Conservation (phyloP, 2,797 vertebrate species). For the Poeciliopsis infans region DNA sequence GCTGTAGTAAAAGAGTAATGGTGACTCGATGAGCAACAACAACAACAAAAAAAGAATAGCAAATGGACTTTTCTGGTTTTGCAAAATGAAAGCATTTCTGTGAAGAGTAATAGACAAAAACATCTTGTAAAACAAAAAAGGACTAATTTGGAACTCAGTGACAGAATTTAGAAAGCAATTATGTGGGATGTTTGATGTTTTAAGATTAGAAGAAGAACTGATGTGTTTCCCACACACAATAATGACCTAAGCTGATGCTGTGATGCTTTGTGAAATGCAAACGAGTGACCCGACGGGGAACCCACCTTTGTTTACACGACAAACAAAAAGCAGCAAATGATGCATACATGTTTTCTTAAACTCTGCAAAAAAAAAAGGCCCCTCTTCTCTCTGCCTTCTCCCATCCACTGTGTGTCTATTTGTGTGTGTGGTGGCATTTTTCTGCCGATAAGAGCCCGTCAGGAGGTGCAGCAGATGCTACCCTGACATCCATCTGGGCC, state of each 20-base stretch:
- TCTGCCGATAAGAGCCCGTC: constrained; percentile 72
- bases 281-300: constrained; percentile 68
- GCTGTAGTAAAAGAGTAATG: neutral
- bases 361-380: constrained; percentile 66
- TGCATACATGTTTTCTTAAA: constrained; percentile 75
- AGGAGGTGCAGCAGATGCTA: constrained; percentile 82
- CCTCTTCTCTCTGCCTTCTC: constrained; percentile 46
- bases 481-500: constrained; percentile 81
- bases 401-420: constrained; percentile 58
- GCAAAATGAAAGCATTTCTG: neutral
- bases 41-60: neutral
- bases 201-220: constrained; percentile 20
- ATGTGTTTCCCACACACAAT: constrained; percentile 28
- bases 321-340: constrained; percentile 69
- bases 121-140: neutral
- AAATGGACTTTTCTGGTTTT: neutral
- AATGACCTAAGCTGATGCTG: constrained; percentile 39
- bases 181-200: neutral
- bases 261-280: constrained; percentile 75
- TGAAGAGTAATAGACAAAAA: neutral
- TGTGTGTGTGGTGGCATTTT: constrained; percentile 58
- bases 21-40: neutral
- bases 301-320: constrained; percentile 77
- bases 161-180: neutral
- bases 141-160: neutral